Evolutionary conservation across 2,797 vertebrate genomes (phyloP).

Genomic region (Halcyon badia): DNA sequence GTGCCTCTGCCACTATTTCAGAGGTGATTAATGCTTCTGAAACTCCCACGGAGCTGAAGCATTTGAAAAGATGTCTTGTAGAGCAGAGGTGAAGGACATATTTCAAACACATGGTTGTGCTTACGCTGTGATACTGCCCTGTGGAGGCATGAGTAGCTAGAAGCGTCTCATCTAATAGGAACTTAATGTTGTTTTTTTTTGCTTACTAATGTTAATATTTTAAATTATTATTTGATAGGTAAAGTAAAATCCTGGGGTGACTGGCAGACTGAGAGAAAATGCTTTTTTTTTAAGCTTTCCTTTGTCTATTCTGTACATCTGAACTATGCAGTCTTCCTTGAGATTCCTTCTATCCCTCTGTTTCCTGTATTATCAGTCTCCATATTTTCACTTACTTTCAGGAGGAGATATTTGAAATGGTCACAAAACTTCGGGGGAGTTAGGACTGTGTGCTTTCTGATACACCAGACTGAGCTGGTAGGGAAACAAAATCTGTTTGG

Average conservation of each 20-base stretch:
- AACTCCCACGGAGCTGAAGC: not conserved
- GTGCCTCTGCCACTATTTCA: not conserved
- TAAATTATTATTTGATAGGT: not conserved
- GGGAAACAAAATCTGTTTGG: not conserved
- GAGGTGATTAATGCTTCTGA: not conserved
- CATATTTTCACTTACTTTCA: not conserved
- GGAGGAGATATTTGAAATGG: not conserved
- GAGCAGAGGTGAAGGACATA: not conserved
- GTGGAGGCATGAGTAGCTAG: not conserved
- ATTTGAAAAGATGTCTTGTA: not conserved
- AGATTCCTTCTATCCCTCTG: not conserved
- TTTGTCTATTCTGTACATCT: not conserved
- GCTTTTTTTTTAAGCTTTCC: not conserved
- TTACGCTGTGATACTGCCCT: not conserved
- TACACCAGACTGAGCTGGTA: not conserved
- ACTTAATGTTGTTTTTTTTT: not conserved
- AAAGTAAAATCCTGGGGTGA: not conserved
- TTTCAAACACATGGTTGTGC: not conserved
- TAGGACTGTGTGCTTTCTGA: not conserved
- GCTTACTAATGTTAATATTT: not conserved
- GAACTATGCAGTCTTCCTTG: not conserved
- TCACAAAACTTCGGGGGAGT: not conserved
- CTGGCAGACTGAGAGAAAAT: not conserved
- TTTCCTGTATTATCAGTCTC: not conserved
- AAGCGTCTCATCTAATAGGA: not conserved